Conservation (phyloP, 2,888 invertebrate genomes). For the Toxonevra muliebris region DNA sequence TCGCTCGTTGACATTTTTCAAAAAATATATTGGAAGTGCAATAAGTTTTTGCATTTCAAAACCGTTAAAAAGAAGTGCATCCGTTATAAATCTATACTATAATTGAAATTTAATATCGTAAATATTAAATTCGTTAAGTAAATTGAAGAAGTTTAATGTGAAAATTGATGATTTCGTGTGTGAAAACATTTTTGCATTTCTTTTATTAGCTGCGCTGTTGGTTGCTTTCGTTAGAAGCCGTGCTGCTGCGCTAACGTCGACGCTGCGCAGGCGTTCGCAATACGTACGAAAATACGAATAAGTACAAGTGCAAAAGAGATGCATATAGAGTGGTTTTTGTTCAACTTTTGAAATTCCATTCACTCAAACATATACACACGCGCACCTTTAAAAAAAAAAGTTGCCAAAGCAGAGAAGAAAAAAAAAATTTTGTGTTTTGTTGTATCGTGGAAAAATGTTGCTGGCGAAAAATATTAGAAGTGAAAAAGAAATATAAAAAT, state of each 20-base stretch:
- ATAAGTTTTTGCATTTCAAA: slow-evolving; percentile 10
- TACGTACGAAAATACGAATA: background rate
- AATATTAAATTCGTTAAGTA: background rate
- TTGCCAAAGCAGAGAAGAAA: background rate
- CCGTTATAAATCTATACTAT: background rate
- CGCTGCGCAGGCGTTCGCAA: slow-evolving; percentile 2
- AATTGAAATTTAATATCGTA: too few species aligned
- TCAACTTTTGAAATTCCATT: slow-evolving; percentile 8
- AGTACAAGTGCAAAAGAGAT: slow-evolving; percentile 24
- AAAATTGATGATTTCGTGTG: slow-evolving; percentile 5
- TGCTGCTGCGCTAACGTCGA: background rate
- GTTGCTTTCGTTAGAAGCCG: background rate
- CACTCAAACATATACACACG: background rate
- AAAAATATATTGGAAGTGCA: background rate
- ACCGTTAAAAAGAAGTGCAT: slow-evolving; percentile 2
- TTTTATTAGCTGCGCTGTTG: slow-evolving; percentile 9
- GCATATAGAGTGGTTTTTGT: slow-evolving; percentile 2
- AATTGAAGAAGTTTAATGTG: background rate
- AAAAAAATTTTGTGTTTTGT: background rate
- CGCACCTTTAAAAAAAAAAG: background rate
- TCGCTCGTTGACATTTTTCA: slow-evolving; percentile 1
- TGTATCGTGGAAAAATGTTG: slow-evolving; percentile 15
- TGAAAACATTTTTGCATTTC: slow-evolving; percentile 19
- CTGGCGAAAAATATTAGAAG: slow-evolving; percentile 5
- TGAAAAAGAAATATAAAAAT: background rate